Base-by-base conservation (phyloP, 64 coral and sea anemone genomes). In the Platygyra sinensis region DNA sequence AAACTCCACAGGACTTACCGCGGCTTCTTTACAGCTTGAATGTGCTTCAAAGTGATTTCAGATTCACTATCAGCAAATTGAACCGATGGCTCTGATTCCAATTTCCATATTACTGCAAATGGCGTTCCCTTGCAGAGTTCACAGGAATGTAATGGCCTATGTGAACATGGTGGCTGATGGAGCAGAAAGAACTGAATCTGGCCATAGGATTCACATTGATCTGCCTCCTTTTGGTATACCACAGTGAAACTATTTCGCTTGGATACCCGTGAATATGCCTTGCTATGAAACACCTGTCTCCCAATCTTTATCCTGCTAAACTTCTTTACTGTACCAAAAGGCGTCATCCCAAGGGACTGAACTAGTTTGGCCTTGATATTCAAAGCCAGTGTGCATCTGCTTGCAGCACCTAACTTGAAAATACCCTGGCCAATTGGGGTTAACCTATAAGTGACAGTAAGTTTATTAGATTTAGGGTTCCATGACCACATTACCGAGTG, bases 221-320 rank as follows among this genome's bases (percentile, higher is more conserved):
- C 76, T 13, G 19, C 8, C 49, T 55, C 2, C 51, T 57, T 15
- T 17, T 25, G 32, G 55, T 80, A 80, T 30, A 15, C 55, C 11
- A 80, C 28, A 80, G 78, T 80, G 30, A 62, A 80, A 62, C 78
- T 80, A 25, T 80, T 80, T 12, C 78, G 62, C 55, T 62, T 80
- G 24, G 55, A 80, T 16, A 80, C 78, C 22, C 78, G 78, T 1
- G 25, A 24, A 80, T 80, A 80, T 80, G 52, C 52, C 13, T 80
- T 62, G 15, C 54, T 18, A 31, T 80, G 78, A 62, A 80, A 30
- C 55, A 80, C 78, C 49, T 80, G 22, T 14, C 78, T 62, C n/a
- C 78, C 54, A 80, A 80, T 80, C n/a, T 61, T 62, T 60, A 62
- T 62, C 78, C 78, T 80, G n/a, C 30, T 60, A 29, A 80, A 80